Conservation (phyloP, 2,888 invertebrate genomes). For the Alcis repandata region DNA sequence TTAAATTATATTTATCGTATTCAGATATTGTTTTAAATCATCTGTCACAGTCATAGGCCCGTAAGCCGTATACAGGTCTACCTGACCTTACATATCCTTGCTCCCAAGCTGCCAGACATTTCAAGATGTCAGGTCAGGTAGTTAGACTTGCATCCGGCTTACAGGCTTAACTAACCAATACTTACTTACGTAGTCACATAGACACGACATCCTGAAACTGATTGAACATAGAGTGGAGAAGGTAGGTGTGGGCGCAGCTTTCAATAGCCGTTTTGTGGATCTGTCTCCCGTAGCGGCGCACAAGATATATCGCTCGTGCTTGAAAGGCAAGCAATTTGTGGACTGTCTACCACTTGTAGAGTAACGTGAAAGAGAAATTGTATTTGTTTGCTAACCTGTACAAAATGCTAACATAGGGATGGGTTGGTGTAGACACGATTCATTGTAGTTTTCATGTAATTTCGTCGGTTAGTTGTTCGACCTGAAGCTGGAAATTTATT, state of each 20-base stretch:
- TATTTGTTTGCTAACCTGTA: constrained; percentile 54
- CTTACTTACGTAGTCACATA: not conserved
- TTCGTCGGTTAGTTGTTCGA: no score
- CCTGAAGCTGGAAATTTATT: no score
- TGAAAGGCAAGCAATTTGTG: constrained; percentile 78
- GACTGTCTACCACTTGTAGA: constrained; percentile 48
- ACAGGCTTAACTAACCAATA: no score
- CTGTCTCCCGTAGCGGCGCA: constrained; percentile 62
- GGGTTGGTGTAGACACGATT: not conserved
- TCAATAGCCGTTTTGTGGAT: constrained; percentile 57
- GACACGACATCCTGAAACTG: not conserved
- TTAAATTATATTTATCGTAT: no score
- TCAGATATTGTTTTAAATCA: no score
- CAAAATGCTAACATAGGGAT: constrained; percentile 40
- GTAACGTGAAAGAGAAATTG: constrained; percentile 62
- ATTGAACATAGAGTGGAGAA: constrained; percentile 1
- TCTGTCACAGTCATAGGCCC: no score
- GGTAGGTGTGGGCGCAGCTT: constrained; percentile 53
- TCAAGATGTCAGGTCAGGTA: no score
- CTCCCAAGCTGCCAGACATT: no score
- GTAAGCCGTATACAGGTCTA: no score
- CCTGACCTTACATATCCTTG: no score
- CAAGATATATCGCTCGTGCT: constrained; percentile 72
- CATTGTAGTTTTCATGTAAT: not conserved
- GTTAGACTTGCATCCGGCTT: no score